Conservation (phyloP, 2,888 invertebrate species). For the Parnassius smintheus region DNA sequence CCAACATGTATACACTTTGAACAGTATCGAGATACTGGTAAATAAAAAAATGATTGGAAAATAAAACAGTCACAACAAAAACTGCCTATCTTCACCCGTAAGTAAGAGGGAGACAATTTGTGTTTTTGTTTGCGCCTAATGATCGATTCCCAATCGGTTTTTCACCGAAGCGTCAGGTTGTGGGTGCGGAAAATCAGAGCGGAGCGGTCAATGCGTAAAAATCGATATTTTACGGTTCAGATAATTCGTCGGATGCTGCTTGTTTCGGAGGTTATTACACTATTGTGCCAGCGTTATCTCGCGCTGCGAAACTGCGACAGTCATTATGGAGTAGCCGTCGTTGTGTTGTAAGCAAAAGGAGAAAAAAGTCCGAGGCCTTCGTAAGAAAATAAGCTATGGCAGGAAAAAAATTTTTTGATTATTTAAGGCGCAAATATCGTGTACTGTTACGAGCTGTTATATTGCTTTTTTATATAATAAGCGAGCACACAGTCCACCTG, state of each 20-base stretch:
- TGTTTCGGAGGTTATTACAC: constrained; percentile 51
- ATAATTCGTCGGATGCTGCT: constrained; percentile 44
- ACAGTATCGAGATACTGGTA: constrained; percentile 25
- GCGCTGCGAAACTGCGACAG: constrained; percentile 36
- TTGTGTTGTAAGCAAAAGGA: constrained; percentile 4
- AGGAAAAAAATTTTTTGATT: no score
- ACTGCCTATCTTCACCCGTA: constrained; percentile 27
- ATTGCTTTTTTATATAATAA: no score
- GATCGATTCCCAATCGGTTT: constrained; percentile 36
- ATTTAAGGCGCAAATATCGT: no score
- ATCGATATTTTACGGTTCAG: constrained; percentile 63
- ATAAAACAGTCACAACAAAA: constrained; percentile 28
- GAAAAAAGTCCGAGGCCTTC: not conserved
- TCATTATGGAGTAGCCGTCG: constrained; percentile 11
- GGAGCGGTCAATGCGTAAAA: constrained; percentile 48
- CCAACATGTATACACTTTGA: constrained; percentile 27
- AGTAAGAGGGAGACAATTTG: constrained; percentile 32
- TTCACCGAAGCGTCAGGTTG: constrained; percentile 36
- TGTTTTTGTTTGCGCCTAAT: constrained; percentile 30
- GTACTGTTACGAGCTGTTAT: no score
- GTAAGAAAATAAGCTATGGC: no score
- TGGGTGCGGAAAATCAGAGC: constrained; percentile 52
- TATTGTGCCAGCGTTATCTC: constrained; percentile 40
- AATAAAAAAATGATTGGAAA: constrained; percentile 29
- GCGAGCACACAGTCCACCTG: no score